Base-by-base conservation (phyloP, 2,888 invertebrate species). In the Agrotis puta region DNA sequence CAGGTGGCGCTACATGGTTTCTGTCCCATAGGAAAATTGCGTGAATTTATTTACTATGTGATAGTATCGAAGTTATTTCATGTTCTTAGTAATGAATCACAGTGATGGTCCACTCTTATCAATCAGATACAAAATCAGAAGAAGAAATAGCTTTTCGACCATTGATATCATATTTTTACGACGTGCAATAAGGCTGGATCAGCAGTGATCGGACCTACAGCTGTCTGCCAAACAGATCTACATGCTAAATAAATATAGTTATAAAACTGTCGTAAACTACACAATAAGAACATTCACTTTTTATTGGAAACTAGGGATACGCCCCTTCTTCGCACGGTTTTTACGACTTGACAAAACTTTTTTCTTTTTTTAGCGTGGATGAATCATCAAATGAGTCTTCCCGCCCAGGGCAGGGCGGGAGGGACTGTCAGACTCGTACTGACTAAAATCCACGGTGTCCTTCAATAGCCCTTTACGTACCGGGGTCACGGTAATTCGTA, bases 171-270 rank as follows among this genome's bases (percentile, higher is more conserved):
- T 50, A 81, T 39, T 70, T 77, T 78, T 77, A 78, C 57, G 64
- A 64, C 22, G 0, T 5, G 33, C 48, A 81, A 64, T 81, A 78
- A 64, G 48, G 63, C 27, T 2, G 13, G 54, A 61, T 43, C 53
- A 27, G 27, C 61, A 62, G 77, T 45, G 61, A 77, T 81, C 81
- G 62, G 64, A 51, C 67, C 22, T 58, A 58, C 64, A 64, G 64
- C 62, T 62, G 79, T 57, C 79, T 76, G 70, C 77, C 77, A 67
- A 70, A 81, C 59, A 77, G 24, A 81, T 81, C 53, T 64, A 70
- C 70, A 77, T 63, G 51, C 54, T 4, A 77, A 69, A 81, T 47
- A 77, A 64, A 78, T 70, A 77, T 64, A 64, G 63, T 51, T 64
- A 61, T 77, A 64, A 77, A 81, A 70, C 27, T 62, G 62, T 78